These are phyloP conservation scores for Liposcelis brunnea DNA, from an alignment of 2,888 invertebrate species.

Conservation along the genomic window DNA sequence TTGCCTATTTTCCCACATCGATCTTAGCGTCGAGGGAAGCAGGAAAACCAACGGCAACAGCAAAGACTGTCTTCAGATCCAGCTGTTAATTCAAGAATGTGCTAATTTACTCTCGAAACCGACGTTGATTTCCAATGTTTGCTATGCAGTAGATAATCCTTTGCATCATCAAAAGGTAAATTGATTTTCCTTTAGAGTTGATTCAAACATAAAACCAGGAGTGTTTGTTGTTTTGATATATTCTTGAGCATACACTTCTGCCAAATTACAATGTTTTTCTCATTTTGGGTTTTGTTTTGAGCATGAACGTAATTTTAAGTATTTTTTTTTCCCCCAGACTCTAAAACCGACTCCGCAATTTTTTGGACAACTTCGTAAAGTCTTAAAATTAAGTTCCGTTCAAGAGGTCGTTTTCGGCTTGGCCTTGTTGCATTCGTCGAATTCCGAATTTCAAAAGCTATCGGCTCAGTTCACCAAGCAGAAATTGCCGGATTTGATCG, in stretches of 20 bases:
- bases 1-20: conserved; percentile 79
- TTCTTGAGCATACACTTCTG: too few species aligned
- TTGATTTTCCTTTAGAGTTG: too few species aligned
- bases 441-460: conserved; percentile 51
- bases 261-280: too few species aligned
- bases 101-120: conserved; percentile 65
- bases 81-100: conserved; percentile 63
- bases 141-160: conserved; percentile 73
- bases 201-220: too few species aligned
- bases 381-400: conserved; percentile 68
- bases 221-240: too few species aligned
- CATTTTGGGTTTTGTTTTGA: too few species aligned
- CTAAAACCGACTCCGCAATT: conserved; percentile 63
- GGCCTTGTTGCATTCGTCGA: conserved; percentile 63
- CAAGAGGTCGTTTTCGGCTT: conserved; percentile 85
- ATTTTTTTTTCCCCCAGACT: conserved; percentile 35
- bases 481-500: conserved; percentile 68
- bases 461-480: conserved; percentile 65
- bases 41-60: conserved; percentile 18
- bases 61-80: conserved; percentile 38
- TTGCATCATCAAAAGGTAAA: conserved; percentile 53
- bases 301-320: too few species aligned
- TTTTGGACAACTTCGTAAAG: conserved; percentile 67
- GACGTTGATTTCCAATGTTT: conserved; percentile 71
- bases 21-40: conserved; percentile 45